Evolutionary conservation across 2,888 invertebrate genomes (phyloP).

Genomic region (Strigamia crassipes): DNA sequence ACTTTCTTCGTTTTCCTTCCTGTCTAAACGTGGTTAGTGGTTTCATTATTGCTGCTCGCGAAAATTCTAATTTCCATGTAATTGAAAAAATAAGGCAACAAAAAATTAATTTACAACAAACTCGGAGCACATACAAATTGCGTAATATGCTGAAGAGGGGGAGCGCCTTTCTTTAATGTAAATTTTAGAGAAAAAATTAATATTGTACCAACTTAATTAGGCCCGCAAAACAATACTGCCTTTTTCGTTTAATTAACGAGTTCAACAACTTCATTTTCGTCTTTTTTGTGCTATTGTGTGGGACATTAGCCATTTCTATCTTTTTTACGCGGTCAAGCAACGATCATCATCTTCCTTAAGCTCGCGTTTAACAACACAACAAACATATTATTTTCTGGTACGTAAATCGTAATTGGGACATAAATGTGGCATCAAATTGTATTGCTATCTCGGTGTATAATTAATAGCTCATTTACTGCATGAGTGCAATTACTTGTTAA

Average conservation of each 20-base stretch:
- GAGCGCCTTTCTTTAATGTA: background rate
- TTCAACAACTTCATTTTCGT: background rate
- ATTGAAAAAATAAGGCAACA: constrained; percentile 23
- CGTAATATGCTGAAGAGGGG: constrained; percentile 8
- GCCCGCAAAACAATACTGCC: background rate
- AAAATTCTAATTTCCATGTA: constrained; percentile 30
- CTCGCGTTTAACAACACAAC: background rate
- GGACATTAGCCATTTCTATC: background rate
- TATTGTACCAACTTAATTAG: constrained; percentile 22
- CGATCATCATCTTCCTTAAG: background rate
- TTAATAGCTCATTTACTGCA: constrained; percentile 11
- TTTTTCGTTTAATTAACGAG: constrained; percentile 10
- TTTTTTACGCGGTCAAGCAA: background rate
- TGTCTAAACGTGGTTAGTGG: constrained; percentile 18
- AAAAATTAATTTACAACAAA: constrained; percentile 30
- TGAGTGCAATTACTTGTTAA: constrained; percentile 25
- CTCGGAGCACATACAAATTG: constrained; percentile 6
- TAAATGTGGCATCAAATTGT: background rate
- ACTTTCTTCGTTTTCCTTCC: background rate
- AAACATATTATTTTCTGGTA: background rate
- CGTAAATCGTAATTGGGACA: constrained; percentile 1
- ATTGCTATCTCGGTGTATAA: background rate
- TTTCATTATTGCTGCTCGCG: constrained; percentile 13
- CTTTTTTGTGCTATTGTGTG: background rate
- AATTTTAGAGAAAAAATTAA: constrained; percentile 25